These are phyloP conservation scores for Hippocampus abdominalis DNA, from an alignment of 2,113 vertebrate species.

Conservation along the genomic window DNA sequence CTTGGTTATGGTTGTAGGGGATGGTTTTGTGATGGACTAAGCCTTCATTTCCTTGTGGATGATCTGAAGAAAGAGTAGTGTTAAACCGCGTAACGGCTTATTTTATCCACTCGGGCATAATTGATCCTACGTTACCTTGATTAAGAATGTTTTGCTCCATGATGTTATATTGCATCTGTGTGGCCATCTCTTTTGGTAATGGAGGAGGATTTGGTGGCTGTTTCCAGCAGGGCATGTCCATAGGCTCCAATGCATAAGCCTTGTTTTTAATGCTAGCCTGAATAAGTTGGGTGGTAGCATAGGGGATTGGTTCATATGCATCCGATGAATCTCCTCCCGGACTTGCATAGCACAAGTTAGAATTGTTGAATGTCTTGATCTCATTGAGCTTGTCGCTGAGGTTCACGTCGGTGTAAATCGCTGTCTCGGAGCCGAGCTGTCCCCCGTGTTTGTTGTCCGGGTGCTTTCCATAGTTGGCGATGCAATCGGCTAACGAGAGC, in stretches of 20 bases:
- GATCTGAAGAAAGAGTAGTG: constrained; percentile 44
- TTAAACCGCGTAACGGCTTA: not conserved
- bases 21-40: constrained; percentile 77
- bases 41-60: constrained; percentile 76
- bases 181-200: constrained; percentile 79
- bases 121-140: constrained; percentile 72
- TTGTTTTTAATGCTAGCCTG: constrained; percentile 86
- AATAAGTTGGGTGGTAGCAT: constrained; percentile 94
- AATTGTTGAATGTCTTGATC: constrained; percentile 93
- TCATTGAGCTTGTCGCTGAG: constrained; percentile 93
- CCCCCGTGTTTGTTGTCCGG: constrained; percentile 88
- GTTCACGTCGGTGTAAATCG: constrained; percentile 92
- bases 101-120: not conserved
- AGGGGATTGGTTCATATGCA: constrained; percentile 84
- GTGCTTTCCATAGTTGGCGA: constrained; percentile 94
- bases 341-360: constrained; percentile 85
- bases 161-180: constrained; percentile 90
- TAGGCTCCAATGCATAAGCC: constrained; percentile 13
- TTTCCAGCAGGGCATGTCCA: constrained; percentile 78
- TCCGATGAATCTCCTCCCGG: constrained; percentile 74
- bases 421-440: constrained; percentile 85
- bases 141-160: constrained; percentile 88
- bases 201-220: constrained; percentile 76
- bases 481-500: constrained; percentile 84
- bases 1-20: constrained; percentile 81